Base-by-base conservation (phyloP, 2,888 invertebrate species). In the Synanthedon andrenaeformis region DNA sequence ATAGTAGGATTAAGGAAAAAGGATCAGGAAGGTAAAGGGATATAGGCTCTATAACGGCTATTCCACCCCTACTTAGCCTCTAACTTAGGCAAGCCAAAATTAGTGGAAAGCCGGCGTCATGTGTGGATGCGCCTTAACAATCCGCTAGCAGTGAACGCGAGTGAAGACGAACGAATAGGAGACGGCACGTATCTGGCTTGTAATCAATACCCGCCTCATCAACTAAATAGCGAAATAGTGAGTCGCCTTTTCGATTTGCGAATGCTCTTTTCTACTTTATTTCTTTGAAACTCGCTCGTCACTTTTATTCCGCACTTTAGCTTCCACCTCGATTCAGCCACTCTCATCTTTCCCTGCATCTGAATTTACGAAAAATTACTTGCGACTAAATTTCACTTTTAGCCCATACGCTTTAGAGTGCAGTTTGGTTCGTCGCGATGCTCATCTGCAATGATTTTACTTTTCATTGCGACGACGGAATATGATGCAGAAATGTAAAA, bases 401-500 rank as follows among this genome's bases (percentile, higher is more conserved):
- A 59, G 14, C 0, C 0, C 4, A 23, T 54, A 48, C 17, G 51
- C 0, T n/a, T 55, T 62, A 64, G 41, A 57, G 69, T 69, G 56
- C 49, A 49, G 14, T 58, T 60, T 66, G 0, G 54, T 0, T 1
- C 55, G 57, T 10, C 41, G 11, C 10, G 1, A 2, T 12, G 55
- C 60, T 65, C 66, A 62, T 67, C 74, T 73, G 78, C 75, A 79
- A 74, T 82, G 79, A 84, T 84, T 84, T 83, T 82, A 79, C 76
- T 82, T 83, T 83, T 82, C 82, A 82, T 84, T 81, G 81, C 82
- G 72, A 70, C 69, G 66, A 72, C 72, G 70, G 79, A 83, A 85
- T 84, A 83, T 85, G 85, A 84, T 82, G 83, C 78, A 82, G 81
- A 79, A 83, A 83, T 85, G 78, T 82, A 80, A 86, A 82, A 83